Percentiles rank a stretch among this genome's conserved stretches.
Evolutionary conservation across 2,888 invertebrate genomes (phyloP).

Genomic region (Byasa hedistus): DNA sequence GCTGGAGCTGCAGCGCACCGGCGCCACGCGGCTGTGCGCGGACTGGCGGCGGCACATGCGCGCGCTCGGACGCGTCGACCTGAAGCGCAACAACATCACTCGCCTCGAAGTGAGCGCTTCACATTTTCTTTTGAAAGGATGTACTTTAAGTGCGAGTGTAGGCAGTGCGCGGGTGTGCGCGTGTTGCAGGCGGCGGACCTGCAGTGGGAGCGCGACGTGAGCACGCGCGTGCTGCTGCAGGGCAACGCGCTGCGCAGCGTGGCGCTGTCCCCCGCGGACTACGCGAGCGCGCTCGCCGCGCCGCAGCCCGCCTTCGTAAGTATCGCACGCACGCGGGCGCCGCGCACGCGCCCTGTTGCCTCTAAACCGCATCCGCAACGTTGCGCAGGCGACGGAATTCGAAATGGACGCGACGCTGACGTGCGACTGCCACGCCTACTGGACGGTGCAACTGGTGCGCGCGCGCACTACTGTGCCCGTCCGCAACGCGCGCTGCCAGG

Average conservation of each 20-base stretch:
- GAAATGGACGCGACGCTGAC: constrained; percentile 31
- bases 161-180: background rate
- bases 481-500: constrained; percentile 27
- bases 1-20: constrained; percentile 27
- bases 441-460: constrained; percentile 38
- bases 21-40: constrained; percentile 29
- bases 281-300: constrained; percentile 28
- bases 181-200: constrained; percentile 33
- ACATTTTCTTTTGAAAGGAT: background rate
- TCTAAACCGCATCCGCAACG: background rate
- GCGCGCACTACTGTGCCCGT: constrained; percentile 31
- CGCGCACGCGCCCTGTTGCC: background rate
- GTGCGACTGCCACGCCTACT: constrained; percentile 43
- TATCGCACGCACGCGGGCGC: constrained; percentile 1
- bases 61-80: constrained; percentile 35
- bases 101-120: constrained; percentile 31
- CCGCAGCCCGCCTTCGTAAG: constrained; percentile 11
- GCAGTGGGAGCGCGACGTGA: constrained; percentile 30
- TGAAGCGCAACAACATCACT: constrained; percentile 37
- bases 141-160: background rate
- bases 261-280: constrained; percentile 30
- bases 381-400: constrained; percentile 11
- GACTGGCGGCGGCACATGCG: constrained; percentile 32
- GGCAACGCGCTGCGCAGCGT: constrained; percentile 33
- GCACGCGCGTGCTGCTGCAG: constrained; percentile 34